Evolutionary conservation across 2,113 vertebrate species (phyloP).

Genomic region (Vidua macroura): DNA sequence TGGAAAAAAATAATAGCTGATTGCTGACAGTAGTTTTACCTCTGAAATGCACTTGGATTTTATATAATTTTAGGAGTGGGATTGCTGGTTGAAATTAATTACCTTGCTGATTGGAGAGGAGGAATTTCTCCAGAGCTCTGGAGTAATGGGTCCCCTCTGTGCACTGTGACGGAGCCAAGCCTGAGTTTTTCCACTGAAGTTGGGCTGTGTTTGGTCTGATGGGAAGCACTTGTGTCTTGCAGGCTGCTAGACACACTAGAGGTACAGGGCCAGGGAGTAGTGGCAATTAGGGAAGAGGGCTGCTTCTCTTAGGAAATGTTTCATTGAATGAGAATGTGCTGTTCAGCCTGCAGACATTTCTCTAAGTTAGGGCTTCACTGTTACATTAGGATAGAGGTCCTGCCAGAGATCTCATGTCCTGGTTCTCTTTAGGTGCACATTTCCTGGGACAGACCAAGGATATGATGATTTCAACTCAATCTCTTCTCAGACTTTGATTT

Average conservation of each 20-base stretch:
- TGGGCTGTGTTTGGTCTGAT: neutral
- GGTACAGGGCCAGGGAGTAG: accelerated
- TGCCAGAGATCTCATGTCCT: accelerated
- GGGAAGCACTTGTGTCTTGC: neutral
- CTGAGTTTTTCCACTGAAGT: neutral
- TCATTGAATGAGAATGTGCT: neutral
- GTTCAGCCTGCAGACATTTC: neutral
- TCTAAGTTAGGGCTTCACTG: neutral
- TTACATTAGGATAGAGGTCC: neutral
- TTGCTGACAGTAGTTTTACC: neutral
- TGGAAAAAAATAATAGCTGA: neutral
- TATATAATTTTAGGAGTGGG: neutral
- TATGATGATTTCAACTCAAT: neutral
- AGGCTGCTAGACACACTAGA: neutral
- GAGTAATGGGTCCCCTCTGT: accelerated
- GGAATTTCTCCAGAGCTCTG: neutral
- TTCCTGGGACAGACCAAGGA: neutral
- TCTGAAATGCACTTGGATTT: neutral
- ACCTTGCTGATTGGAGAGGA: neutral
- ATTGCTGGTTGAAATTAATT: neutral
- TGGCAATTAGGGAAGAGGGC: accelerated
- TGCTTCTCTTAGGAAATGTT: neutral
- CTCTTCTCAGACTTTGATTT: neutral
- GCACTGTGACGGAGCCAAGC: accelerated
- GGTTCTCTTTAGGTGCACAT: neutral